A percentile compares a stretch with the other conserved stretches of the same genome.
These are phyloP conservation scores for Brienomyrus longianalis DNA, from an alignment of 2,113 vertebrate genomes.

Conservation along the genomic window DNA sequence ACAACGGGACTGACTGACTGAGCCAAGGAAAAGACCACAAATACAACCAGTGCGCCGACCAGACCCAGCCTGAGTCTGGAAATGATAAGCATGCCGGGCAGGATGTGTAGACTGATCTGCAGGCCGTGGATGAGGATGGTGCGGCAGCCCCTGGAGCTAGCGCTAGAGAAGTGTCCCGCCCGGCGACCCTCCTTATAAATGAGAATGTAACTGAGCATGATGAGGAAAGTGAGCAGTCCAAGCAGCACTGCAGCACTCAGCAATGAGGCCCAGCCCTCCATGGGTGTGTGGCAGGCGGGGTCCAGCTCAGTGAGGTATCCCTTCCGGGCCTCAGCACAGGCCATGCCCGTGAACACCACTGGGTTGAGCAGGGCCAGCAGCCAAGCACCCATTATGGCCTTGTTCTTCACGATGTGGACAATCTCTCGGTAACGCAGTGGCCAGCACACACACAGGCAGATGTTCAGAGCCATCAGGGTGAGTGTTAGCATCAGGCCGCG, in stretches of 20 bases:
- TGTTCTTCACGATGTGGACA: conserved; percentile 20
- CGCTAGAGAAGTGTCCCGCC: conserved; percentile 51
- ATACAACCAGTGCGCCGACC: conserved; percentile 38
- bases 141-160: conserved; percentile 48
- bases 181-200: conserved; percentile 49
- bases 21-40: conserved; percentile 50
- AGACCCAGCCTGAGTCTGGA: conserved; percentile 36
- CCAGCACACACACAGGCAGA: conserved; percentile 43
- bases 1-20: conserved; percentile 57
- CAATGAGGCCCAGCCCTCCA: conserved; percentile 35
- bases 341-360: conserved; percentile 36
- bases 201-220: conserved; percentile 43
- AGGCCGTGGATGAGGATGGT: conserved; percentile 48
- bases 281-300: conserved; percentile 25
- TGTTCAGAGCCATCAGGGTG: conserved; percentile 50
- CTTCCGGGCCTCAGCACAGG: conserved; percentile 19
- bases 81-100: conserved; percentile 46
- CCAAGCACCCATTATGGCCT: conserved; percentile 30
- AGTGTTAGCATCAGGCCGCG: conserved; percentile 51
- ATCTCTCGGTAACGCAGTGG: conserved; percentile 35
- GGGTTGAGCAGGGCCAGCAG: conserved; percentile 39
- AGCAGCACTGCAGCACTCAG: conserved; percentile 40
- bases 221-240: conserved; percentile 33
- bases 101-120: conserved; percentile 53
- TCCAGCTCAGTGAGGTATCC: conserved; percentile 32